phyloP scores from a whole-genome alignment of 2,888 invertebrate genomes.

The Pristionchus exspectatus region DNA sequence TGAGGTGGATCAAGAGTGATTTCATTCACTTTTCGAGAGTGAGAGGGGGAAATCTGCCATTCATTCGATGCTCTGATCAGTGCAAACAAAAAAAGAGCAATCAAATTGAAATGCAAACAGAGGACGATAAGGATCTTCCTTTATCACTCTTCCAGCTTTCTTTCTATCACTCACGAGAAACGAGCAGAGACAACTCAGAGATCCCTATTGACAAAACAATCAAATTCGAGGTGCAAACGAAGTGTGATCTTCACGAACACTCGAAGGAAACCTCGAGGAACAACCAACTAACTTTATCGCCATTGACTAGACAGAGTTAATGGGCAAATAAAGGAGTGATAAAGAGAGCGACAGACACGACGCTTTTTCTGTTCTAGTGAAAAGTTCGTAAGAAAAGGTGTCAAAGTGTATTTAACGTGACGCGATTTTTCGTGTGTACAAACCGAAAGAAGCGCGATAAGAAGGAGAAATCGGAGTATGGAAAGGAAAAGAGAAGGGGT shows the following conservation, averaged over 20 bases:
- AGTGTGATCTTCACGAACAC: neutral
- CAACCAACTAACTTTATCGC: neutral
- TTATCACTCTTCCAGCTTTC: conserved; percentile 34
- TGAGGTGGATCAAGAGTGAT: neutral
- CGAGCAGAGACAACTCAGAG: neutral
- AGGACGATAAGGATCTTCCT: conserved; percentile 9
- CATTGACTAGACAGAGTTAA: neutral
- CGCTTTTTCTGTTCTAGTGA: neutral
- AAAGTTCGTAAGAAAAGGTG: conserved; percentile 38
- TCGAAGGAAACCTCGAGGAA: neutral
- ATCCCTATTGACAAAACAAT: neutral
- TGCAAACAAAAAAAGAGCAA: conserved; percentile 41
- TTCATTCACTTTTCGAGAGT: neutral
- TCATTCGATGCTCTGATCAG: neutral
- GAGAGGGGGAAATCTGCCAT: neutral
- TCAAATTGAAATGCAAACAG: conserved; percentile 49
- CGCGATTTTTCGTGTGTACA: conserved; percentile 36
- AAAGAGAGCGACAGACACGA: neutral
- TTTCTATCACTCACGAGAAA: neutral
- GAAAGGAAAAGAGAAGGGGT: conserved; percentile 30
- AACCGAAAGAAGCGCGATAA: conserved; percentile 42
- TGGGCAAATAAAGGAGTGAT: conserved; percentile 5
- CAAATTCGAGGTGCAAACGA: neutral
- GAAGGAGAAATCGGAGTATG: conserved; percentile 5
- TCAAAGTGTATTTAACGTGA: conserved; percentile 48